Evolutionary conservation across 2,888 invertebrate species (phyloP).

Genomic region (Lasioglossum lativentre): DNA sequence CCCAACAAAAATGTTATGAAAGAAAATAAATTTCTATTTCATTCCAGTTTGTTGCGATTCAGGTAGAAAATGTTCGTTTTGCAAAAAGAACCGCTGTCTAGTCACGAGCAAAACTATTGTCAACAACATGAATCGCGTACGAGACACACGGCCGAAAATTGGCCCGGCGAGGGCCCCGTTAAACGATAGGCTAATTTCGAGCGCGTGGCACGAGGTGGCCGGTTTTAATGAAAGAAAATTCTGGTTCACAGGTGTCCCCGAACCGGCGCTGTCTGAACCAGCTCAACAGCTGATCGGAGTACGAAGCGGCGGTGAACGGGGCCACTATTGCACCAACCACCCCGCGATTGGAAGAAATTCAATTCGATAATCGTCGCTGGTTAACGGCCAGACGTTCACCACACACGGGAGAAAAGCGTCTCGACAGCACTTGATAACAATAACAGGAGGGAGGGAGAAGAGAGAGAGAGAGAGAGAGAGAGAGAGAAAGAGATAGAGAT

Average conservation of each 20-base stretch:
- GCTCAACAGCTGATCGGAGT: conserved; percentile 84
- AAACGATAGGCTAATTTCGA: neutral
- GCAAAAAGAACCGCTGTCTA: too few species aligned
- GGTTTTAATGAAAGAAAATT: neutral
- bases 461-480: conserved; percentile 41
- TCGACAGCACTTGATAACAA: conserved; percentile 46
- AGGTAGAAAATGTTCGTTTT: too few species aligned
- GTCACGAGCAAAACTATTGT: too few species aligned
- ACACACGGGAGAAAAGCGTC: conserved; percentile 33
- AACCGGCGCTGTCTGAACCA: conserved; percentile 84
- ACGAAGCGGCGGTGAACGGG: conserved; percentile 84
- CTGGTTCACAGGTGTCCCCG: conserved; percentile 82
- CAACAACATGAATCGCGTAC: too few species aligned
- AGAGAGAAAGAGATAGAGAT: conserved; percentile 29
- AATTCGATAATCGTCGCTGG: conserved; percentile 58
- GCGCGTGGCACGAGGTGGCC: neutral
- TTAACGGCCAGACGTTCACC: conserved; percentile 54
- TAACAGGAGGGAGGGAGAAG: conserved; percentile 23
- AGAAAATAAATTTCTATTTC: too few species aligned
- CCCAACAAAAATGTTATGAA: too few species aligned
- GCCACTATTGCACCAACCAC: conserved; percentile 82
- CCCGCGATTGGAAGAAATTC: conserved; percentile 77
- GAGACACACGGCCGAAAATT: too few species aligned
- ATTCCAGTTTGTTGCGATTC: too few species aligned
- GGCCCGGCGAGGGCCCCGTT: too few species aligned